phyloP scores from a whole-genome alignment of 1,140 invertebrate genomes.

The Melipona quadrifasciata region DNA sequence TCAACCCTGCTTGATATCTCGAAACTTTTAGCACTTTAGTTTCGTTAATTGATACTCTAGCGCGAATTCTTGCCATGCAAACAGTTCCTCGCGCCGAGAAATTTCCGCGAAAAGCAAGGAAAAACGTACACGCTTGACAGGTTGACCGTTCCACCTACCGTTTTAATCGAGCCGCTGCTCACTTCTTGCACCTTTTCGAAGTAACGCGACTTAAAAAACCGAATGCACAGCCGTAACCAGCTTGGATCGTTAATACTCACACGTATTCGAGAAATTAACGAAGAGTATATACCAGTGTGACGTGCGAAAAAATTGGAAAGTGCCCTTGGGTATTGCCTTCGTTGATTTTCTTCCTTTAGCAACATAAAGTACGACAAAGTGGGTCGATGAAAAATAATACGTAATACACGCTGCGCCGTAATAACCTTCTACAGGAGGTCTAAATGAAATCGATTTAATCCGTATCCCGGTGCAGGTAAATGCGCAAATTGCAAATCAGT shows the following conservation, averaged over 20 bases:
- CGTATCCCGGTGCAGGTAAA: not conserved
- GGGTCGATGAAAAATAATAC: not conserved
- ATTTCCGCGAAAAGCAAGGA: constrained; percentile 38
- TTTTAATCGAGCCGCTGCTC: constrained; percentile 51
- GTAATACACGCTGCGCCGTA: not conserved
- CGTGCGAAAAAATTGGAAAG: not conserved
- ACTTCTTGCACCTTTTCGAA: constrained; percentile 35
- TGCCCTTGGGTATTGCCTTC: too few relatives aligned
- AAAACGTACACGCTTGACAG: constrained; percentile 40
- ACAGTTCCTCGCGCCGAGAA: constrained; percentile 24
- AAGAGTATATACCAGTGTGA: not conserved
- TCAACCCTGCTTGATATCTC: too few relatives aligned
- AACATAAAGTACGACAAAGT: not conserved
- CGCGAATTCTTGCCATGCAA: constrained; percentile 22
- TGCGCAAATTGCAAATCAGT: not conserved
- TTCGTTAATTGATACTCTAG: constrained; percentile 13
- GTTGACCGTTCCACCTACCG: constrained; percentile 53
- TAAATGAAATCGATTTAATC: constrained; percentile 20
- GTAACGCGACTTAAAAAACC: constrained; percentile 32
- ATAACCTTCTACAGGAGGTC: not conserved
- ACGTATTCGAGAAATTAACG: constrained; percentile 15
- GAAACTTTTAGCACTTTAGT: not conserved
- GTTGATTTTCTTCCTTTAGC: not conserved
- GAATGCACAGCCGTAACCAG: not conserved
- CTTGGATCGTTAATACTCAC: constrained; percentile 7